Evolutionary conservation across 2,888 invertebrate species (phyloP).

Genomic region (Heliconius hortense): DNA sequence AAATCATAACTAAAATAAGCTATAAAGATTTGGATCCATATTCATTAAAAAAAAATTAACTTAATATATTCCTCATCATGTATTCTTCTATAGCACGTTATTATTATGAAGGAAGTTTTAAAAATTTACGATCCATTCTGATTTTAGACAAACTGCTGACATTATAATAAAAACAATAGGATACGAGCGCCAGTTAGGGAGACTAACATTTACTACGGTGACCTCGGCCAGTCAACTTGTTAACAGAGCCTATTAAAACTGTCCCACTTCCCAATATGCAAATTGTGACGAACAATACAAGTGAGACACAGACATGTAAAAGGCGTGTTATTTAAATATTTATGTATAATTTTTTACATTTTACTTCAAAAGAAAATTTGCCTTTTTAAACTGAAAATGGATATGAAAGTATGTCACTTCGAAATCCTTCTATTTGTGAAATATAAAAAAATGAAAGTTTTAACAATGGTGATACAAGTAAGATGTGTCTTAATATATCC

Average conservation of each 20-base stretch:
- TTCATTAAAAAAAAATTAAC: neutral
- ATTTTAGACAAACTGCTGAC: conserved; percentile 36
- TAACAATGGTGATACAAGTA: neutral
- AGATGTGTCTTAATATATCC: neutral
- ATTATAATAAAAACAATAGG: conserved; percentile 42
- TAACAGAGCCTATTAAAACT: conserved; percentile 62
- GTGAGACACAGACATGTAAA: conserved; percentile 61
- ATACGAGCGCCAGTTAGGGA: conserved; percentile 37
- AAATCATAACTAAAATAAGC: conserved; percentile 1
- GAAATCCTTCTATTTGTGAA: conserved; percentile 6
- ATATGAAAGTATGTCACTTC: neutral
- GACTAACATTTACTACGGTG: conserved; percentile 39
- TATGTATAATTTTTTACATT: conserved; percentile 47
- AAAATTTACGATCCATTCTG: conserved; percentile 39
- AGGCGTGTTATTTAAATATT: conserved; percentile 38
- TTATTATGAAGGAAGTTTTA: conserved; percentile 40
- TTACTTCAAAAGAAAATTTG: neutral
- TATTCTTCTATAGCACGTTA: neutral
- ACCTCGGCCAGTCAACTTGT: conserved; percentile 53
- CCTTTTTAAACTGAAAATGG: conserved; percentile 5
- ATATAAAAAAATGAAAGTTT: conserved; percentile 10
- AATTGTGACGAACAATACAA: conserved; percentile 72
- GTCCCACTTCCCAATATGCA: conserved; percentile 77
- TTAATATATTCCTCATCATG: neutral
- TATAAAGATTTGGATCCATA: neutral